These are phyloP conservation scores for Lipotes vexillifer DNA, from an alignment of 2,113 vertebrate species.

Conservation along the genomic window DNA sequence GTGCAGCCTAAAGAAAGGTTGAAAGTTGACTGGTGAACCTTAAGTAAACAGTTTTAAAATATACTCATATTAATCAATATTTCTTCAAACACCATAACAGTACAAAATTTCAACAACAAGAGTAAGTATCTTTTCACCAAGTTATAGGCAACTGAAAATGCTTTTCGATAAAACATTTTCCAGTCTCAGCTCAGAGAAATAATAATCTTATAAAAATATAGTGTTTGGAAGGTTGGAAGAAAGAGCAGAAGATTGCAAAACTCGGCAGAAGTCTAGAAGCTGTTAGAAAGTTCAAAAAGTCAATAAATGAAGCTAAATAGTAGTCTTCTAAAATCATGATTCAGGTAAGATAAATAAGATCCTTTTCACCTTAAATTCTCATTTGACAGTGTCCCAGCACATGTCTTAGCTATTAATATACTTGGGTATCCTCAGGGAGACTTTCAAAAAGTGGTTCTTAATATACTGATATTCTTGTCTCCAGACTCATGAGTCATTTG, in stretches of 20 bases:
- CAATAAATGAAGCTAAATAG: conserved; percentile 66
- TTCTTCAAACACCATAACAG: conserved; percentile 20
- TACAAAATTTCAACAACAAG: conserved; percentile 39
- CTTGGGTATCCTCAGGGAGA: conserved; percentile 60
- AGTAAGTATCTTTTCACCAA: conserved; percentile 65
- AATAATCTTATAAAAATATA: conserved; percentile 66
- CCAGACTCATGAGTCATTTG: conserved; percentile 66
- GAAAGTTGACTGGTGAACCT: conserved; percentile 15
- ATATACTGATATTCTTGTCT: conserved; percentile 46
- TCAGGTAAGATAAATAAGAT: conserved; percentile 62
- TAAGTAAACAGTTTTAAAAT: conserved; percentile 36
- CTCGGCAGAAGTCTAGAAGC: conserved; percentile 35
- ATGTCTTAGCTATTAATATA: conserved; percentile 66
- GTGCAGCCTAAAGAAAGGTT: conserved; percentile 17
- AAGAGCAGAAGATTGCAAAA: conserved; percentile 62
- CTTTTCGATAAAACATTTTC: conserved; percentile 60
- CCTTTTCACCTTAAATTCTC: conserved; percentile 69
- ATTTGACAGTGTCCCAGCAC: conserved; percentile 66
- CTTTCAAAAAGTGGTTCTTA: conserved; percentile 74
- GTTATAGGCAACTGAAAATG: conserved; percentile 60
- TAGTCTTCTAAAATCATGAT: conserved; percentile 63
- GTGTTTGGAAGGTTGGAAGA: conserved; percentile 58
- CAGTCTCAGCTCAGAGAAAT: conserved; percentile 53
- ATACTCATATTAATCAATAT: conserved; percentile 46
- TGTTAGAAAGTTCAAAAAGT: conserved; percentile 69